A percentile compares a stretch with the other conserved stretches of the same genome.
Evolutionary conservation across 2,113 vertebrate species (phyloP).

Genomic region (Anolis sagrei): DNA sequence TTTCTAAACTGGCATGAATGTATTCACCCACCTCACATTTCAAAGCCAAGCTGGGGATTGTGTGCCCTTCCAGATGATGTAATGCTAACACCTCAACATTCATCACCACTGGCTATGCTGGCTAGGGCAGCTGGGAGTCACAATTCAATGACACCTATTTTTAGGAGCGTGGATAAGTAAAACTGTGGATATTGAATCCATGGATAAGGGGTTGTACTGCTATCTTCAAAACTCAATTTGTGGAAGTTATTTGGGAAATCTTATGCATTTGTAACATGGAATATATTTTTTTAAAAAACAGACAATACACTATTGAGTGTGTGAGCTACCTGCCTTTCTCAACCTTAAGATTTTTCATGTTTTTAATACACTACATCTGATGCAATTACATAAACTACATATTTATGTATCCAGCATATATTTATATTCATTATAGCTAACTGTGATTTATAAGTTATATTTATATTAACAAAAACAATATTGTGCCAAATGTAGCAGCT

Average conservation of each 20-base stretch:
- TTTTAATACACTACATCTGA: constrained; percentile 55
- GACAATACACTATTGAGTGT: not conserved
- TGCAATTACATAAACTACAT: accelerated
- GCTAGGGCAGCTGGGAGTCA: too few relatives aligned
- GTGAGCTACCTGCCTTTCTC: constrained; percentile 25
- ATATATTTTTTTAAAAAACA: not conserved
- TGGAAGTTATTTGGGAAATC: not conserved
- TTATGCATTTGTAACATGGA: not conserved
- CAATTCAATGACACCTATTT: too few relatives aligned
- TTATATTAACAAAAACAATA: constrained; percentile 17
- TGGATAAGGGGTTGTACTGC: too few relatives aligned
- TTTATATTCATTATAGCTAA: not conserved
- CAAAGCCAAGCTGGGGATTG: too few relatives aligned
- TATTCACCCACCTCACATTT: too few relatives aligned
- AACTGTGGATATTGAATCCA: too few relatives aligned
- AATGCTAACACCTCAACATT: too few relatives aligned
- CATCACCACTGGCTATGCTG: too few relatives aligned
- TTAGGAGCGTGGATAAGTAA: too few relatives aligned
- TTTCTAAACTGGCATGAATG: not conserved
- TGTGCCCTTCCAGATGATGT: too few relatives aligned
- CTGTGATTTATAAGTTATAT: constrained; percentile 28
- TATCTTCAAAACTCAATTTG: too few relatives aligned
- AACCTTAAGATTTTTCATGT: constrained; percentile 39
- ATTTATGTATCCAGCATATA: not conserved
- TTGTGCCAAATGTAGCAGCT: constrained; percentile 47